Evolutionary conservation across 2,888 invertebrate genomes (phyloP).

Genomic region (Amiota communis): DNA sequence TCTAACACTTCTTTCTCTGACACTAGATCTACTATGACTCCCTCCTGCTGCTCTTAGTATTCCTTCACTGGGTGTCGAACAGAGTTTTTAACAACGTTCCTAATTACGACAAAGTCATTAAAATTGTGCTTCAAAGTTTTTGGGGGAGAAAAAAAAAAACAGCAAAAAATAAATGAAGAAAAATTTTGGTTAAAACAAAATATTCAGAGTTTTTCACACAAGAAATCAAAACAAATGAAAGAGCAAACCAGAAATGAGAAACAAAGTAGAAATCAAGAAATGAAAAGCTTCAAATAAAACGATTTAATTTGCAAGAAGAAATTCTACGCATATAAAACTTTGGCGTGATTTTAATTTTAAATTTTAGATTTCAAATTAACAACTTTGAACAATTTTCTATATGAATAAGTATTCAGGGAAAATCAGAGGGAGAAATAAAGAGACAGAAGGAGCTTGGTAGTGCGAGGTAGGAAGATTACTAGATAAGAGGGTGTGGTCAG

Average conservation of each 20-base stretch:
- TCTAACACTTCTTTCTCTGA: too few relatives aligned
- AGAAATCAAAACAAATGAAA: background rate
- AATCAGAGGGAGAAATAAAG: background rate
- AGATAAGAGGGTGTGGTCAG: too few relatives aligned
- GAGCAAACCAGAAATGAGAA: background rate
- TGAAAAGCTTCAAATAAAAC: background rate
- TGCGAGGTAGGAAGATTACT: background rate
- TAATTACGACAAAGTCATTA: slow-evolving; percentile 29
- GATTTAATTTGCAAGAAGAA: background rate
- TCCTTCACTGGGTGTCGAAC: too few relatives aligned
- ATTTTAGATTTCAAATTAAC: background rate
- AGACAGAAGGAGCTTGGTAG: background rate
- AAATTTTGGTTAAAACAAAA: background rate
- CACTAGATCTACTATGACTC: too few relatives aligned
- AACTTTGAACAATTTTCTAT: background rate
- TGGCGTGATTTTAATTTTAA: slow-evolving; percentile 10
- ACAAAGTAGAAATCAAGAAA: background rate
- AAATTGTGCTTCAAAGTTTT: slow-evolving; percentile 25
- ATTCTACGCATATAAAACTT: background rate
- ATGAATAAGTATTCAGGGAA: background rate
- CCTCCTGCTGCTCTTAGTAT: too few relatives aligned
- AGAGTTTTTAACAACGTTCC: slow-evolving; percentile 15
- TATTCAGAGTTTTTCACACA: background rate
- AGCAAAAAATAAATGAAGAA: background rate
- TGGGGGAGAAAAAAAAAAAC: too few relatives aligned